Conservation (phyloP, 2,113 vertebrate species). For the Pseudorhombus dupliciocellatus region DNA sequence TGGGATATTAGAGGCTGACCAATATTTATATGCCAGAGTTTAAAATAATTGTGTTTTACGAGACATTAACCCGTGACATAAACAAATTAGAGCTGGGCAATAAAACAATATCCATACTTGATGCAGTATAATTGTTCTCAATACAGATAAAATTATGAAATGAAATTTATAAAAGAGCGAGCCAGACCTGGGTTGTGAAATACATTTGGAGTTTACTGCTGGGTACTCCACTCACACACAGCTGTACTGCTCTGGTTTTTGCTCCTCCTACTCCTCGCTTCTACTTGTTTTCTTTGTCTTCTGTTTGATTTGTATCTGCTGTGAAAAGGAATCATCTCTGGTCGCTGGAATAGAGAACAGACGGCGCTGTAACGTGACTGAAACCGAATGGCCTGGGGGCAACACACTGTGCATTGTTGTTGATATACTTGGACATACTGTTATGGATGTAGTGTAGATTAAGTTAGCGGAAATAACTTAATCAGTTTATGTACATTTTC, state of each 20-base stretch:
- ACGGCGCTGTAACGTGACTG: neutral
- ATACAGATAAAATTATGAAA: neutral
- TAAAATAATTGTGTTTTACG: too few species aligned
- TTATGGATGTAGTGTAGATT: too few species aligned
- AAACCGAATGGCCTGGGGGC: neutral
- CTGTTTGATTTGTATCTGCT: neutral
- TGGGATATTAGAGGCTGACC: too few species aligned
- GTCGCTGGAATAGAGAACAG: neutral
- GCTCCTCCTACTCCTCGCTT: neutral
- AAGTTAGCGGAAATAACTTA: neutral
- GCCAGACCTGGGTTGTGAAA: neutral
- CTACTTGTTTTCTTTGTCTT: neutral
- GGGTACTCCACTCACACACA: neutral
- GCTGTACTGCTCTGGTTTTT: neutral
- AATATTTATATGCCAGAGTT: too few species aligned
- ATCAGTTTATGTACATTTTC: neutral
- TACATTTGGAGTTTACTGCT: neutral
- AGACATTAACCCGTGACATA: too few species aligned
- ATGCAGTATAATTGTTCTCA: too few species aligned
- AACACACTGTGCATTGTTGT: neutral
- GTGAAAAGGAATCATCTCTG: neutral
- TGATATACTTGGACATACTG: neutral
- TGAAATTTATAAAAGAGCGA: neutral
- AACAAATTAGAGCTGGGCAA: too few species aligned
- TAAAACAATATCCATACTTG: too few species aligned